These are phyloP conservation scores for Oceanites oceanicus DNA, from an alignment of 2,113 vertebrate species.

Conservation along the genomic window DNA sequence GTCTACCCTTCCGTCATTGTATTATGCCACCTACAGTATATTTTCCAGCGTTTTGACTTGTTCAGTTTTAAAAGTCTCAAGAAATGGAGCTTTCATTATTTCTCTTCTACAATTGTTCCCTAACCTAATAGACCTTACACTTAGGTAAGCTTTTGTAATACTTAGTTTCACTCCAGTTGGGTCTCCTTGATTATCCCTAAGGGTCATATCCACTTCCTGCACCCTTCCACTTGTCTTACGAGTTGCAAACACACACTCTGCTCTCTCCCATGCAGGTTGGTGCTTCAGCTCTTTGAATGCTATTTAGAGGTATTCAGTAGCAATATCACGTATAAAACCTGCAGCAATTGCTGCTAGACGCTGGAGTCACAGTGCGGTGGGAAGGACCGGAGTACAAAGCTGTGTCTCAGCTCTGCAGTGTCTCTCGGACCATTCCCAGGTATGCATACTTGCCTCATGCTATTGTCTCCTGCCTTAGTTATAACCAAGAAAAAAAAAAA, in stretches of 20 bases:
- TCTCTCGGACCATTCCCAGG: not conserved
- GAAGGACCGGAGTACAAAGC: not conserved
- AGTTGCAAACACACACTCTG: accelerated
- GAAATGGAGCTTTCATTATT: not conserved
- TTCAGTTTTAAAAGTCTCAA: not conserved
- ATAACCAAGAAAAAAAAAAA: not conserved
- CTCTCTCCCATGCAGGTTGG: accelerated
- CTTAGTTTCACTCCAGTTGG: not conserved
- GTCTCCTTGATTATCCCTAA: not conserved
- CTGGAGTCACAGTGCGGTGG: accelerated
- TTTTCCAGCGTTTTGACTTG: conserved; percentile 26
- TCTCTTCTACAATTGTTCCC: not conserved
- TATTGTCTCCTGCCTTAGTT: not conserved
- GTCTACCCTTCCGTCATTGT: not conserved
- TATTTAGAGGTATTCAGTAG: not conserved
- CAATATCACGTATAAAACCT: not conserved
- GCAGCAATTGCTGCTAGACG: not conserved
- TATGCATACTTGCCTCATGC: not conserved
- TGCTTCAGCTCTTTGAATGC: not conserved
- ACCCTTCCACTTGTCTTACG: not conserved
- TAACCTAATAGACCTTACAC: not conserved
- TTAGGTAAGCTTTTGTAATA: not conserved
- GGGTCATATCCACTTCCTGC: accelerated
- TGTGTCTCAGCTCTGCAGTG: not conserved
- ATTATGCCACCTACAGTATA: not conserved